Base-by-base conservation (phyloP, 2,113 vertebrate genomes). In the Phalacrocorax pelagicus region DNA sequence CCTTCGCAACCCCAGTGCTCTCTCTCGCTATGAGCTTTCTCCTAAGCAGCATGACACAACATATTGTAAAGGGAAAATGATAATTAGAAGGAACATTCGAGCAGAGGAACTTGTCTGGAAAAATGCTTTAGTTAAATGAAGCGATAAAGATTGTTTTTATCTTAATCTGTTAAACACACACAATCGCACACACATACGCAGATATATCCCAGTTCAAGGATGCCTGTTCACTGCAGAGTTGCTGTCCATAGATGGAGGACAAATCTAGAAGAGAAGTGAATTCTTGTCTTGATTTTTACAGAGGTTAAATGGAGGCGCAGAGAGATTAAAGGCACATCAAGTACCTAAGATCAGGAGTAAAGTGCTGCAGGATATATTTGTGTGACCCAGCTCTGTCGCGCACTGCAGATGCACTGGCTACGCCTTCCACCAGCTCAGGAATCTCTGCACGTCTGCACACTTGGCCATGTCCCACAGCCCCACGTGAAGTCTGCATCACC, bases 81-180 rank as follows among this genome's bases (percentile, higher is more conserved):
- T 98, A 98, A 98, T 98, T 98, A 98, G 97, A 97, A 97, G 93
- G 95, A 98, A 97, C 77, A 86, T 97, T 97, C 80, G 88, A 97
- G 91, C 94, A 95, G 96, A 90, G 93, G 96, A 98, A 96, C 96
- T 98, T 98, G 96, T 51, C 96, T 98, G 96, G 97, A 97, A 98
- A 98, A 98, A 97, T 73, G 92, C 96, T 97, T 98, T 95, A 96
- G 97, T 97, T 96, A 98, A 98, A 98, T 58, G 94, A 98, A 98
- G 97, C 96, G 75, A 91, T 54, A 91, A 97, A 97, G 95, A 97
- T 97, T 95, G 95, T 88, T 96, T 97, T 96, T 91, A 96, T 95
- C 54, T 97, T 96, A 97, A 98, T 97, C 94, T 96, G 92, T 97
- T 97, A 97, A 97, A 93, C 93, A 95, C 91, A 94, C 49, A 80